Percentiles rank a stretch among this genome's conserved stretches.
phyloP scores from a whole-genome alignment of 2,113 vertebrate species.

The Hepsetus odoe region DNA sequence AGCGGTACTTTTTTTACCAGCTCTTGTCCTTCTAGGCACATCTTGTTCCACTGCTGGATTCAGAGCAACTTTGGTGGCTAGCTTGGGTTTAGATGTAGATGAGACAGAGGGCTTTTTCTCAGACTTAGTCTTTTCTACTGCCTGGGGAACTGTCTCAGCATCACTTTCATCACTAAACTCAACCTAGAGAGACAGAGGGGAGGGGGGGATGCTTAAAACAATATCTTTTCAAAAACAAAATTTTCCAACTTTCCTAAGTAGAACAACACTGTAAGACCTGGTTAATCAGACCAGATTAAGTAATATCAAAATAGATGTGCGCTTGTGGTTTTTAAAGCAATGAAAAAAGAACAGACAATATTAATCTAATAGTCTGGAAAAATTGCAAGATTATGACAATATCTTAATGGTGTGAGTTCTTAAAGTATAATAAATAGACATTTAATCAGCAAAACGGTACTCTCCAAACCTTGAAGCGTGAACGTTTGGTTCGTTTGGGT shows the following conservation, averaged over 20 bases:
- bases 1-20: constrained; percentile 58
- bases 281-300: too few relatives aligned
- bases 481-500: constrained; percentile 79
- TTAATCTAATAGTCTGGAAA: too few relatives aligned
- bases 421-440: too few relatives aligned
- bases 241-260: too few relatives aligned
- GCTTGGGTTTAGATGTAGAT: constrained; percentile 46
- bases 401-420: too few relatives aligned
- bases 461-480: constrained; percentile 77
- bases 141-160: constrained; percentile 63
- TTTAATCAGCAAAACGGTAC: background rate
- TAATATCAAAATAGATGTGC: too few relatives aligned
- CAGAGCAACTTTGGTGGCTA: background rate
- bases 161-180: constrained; percentile 90
- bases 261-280: too few relatives aligned
- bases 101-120: constrained; percentile 49
- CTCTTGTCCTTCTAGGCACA: constrained; percentile 47
- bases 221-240: too few relatives aligned
- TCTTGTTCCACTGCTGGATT: constrained; percentile 42
- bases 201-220: background rate
- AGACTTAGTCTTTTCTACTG: constrained; percentile 30
- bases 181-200: constrained; percentile 69
- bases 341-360: background rate
- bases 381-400: too few relatives aligned
- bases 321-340: too few relatives aligned